Conservation (phyloP, 2,797 vertebrate genomes). For the Poecile montanus region DNA sequence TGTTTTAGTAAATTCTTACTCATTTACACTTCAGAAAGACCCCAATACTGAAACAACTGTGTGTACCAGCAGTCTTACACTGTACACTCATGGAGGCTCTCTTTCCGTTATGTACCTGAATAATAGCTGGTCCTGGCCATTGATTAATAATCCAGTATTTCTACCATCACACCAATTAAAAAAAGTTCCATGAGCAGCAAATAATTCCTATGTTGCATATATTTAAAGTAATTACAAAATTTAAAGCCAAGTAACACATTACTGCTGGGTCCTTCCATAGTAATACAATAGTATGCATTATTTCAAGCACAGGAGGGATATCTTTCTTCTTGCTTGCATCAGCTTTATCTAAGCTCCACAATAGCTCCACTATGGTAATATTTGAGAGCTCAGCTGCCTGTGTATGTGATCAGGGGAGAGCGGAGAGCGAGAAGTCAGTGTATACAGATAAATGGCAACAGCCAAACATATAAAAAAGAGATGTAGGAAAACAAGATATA, state of each 20-base stretch:
- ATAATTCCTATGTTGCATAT: background rate
- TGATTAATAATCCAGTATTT: background rate
- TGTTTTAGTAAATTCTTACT: background rate
- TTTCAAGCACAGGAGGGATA: background rate
- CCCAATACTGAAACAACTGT: background rate
- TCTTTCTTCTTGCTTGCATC: background rate
- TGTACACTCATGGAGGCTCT: background rate
- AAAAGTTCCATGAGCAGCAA: background rate
- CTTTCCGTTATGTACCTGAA: background rate
- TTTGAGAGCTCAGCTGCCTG: background rate
- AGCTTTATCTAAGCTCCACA: background rate
- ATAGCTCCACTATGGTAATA: accelerated
- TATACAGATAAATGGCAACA: background rate
- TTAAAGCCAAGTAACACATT: background rate
- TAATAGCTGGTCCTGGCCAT: background rate
- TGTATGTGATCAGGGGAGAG: background rate
- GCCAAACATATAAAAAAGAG: background rate
- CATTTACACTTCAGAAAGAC: background rate
- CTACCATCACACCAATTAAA: background rate
- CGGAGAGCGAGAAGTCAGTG: background rate
- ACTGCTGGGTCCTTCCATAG: background rate
- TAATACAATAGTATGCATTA: background rate
- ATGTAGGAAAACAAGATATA: background rate
- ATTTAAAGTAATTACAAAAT: background rate
- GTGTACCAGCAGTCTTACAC: background rate